phyloP scores from a whole-genome alignment of 2,113 vertebrate species.

The Brienomyrus longianalis region DNA sequence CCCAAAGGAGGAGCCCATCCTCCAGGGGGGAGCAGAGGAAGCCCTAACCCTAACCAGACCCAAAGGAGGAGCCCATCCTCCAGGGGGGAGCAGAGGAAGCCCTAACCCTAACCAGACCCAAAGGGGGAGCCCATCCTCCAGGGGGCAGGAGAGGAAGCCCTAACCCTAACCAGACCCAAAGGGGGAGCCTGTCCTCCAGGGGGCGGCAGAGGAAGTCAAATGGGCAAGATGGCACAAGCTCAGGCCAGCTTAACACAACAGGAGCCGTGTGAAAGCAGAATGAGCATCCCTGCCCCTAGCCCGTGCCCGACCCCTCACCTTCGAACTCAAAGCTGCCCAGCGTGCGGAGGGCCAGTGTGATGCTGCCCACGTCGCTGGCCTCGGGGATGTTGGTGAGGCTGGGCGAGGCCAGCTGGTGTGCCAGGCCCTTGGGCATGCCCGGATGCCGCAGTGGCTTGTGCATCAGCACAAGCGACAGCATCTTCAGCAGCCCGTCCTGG shows the following conservation, averaged over 20 bases:
- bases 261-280: background rate
- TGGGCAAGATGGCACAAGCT: background rate
- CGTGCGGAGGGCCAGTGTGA: conserved; percentile 89
- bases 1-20: too few species aligned
- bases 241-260: background rate
- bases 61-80: too few species aligned
- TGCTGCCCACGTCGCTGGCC: conserved; percentile 91
- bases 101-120: too few species aligned
- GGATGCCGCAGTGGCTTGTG: conserved; percentile 94
- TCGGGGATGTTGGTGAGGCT: conserved; percentile 93
- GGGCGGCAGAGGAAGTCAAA: background rate
- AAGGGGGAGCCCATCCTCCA: too few species aligned
- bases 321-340: conserved; percentile 97
- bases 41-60: too few species aligned
- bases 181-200: too few species aligned
- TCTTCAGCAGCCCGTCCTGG: conserved; percentile 94
- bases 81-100: too few species aligned
- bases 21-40: too few species aligned
- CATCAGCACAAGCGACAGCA: conserved; percentile 96
- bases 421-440: conserved; percentile 94
- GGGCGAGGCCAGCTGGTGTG: conserved; percentile 88
- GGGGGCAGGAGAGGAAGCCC: too few species aligned
- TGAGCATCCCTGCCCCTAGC: background rate
- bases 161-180: background rate
- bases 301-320: conserved; percentile 55